phyloP scores from a whole-genome alignment of 2,888 invertebrate species.

The Plebejus melissa region DNA sequence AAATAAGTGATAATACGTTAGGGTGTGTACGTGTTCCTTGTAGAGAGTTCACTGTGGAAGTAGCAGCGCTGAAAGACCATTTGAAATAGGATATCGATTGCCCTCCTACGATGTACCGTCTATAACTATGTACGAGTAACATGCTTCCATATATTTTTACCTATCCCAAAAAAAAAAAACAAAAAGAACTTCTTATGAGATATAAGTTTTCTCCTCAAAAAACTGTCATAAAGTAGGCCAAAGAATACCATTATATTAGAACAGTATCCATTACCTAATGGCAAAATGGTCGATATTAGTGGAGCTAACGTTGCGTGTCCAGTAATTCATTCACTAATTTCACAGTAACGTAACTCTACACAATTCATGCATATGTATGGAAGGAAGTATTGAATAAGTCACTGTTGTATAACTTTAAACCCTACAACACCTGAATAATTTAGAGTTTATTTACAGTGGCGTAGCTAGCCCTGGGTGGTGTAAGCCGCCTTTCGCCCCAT shows the following conservation, averaged over 20 bases:
- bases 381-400: constrained; percentile 18
- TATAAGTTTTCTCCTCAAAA: neutral
- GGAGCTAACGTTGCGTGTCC: neutral
- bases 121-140: too few relatives aligned
- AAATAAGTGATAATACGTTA: too few relatives aligned
- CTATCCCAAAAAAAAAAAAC: too few relatives aligned
- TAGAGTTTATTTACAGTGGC: neutral
- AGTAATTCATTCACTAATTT: constrained; percentile 16
- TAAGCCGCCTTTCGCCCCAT: too few relatives aligned
- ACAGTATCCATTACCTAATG: constrained; percentile 11
- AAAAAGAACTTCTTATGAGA: neutral
- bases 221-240: neutral
- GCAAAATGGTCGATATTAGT: constrained; percentile 10
- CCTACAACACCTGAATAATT: neutral
- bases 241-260: neutral
- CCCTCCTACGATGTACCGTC: too few relatives aligned
- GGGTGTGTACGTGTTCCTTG: too few relatives aligned
- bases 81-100: too few relatives aligned
- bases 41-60: too few relatives aligned
- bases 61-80: too few relatives aligned
- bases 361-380: constrained; percentile 18
- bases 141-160: too few relatives aligned
- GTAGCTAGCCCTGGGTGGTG: neutral
- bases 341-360: constrained; percentile 12
- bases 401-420: constrained; percentile 9